phyloP scores from a whole-genome alignment of 1,140 invertebrate species.

The Drosophila kepulauana region DNA sequence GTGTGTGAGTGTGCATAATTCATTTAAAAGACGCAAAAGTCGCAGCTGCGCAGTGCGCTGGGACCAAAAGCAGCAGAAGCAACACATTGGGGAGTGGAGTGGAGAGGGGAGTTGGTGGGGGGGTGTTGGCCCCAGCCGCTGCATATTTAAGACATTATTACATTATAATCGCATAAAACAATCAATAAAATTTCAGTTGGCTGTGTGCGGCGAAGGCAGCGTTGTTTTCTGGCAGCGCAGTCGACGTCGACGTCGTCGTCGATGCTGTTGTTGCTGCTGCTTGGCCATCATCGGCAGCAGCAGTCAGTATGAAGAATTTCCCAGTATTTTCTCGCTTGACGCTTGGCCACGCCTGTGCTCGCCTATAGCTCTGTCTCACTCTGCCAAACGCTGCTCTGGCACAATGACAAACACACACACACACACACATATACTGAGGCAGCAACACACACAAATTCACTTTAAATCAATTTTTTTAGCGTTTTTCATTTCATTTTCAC shows the following conservation, averaged over 20 bases:
- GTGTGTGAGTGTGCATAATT: slow-evolving; percentile 50
- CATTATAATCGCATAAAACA: slow-evolving; percentile 84
- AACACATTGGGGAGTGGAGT: neutral
- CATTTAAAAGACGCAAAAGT: slow-evolving; percentile 62
- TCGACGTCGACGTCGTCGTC: slow-evolving; percentile 6
- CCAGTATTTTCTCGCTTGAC: slow-evolving; percentile 59
- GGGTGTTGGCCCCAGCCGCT: slow-evolving; percentile 18
- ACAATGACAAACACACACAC: slow-evolving; percentile 1
- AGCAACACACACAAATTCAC: slow-evolving; percentile 67
- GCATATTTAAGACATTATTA: slow-evolving; percentile 84
- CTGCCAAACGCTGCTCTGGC: neutral
- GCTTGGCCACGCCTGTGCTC: slow-evolving; percentile 66
- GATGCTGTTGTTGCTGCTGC: neutral
- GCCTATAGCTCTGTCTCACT: slow-evolving; percentile 45
- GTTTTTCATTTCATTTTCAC: slow-evolving; percentile 83
- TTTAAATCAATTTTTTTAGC: slow-evolving; percentile 82
- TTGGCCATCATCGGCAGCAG: slow-evolving; percentile 58
- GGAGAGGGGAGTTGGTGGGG: neutral
- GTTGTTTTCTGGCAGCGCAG: slow-evolving; percentile 29
- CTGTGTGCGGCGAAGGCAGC: slow-evolving; percentile 24
- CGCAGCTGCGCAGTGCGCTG: slow-evolving; percentile 74
- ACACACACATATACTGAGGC: slow-evolving; percentile 6
- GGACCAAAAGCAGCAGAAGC: slow-evolving; percentile 1
- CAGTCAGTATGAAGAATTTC: slow-evolving; percentile 56
- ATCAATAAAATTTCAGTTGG: slow-evolving; percentile 81